Evolutionary conservation across 2,113 vertebrate genomes (phyloP).

Genomic region (Upupa epops): DNA sequence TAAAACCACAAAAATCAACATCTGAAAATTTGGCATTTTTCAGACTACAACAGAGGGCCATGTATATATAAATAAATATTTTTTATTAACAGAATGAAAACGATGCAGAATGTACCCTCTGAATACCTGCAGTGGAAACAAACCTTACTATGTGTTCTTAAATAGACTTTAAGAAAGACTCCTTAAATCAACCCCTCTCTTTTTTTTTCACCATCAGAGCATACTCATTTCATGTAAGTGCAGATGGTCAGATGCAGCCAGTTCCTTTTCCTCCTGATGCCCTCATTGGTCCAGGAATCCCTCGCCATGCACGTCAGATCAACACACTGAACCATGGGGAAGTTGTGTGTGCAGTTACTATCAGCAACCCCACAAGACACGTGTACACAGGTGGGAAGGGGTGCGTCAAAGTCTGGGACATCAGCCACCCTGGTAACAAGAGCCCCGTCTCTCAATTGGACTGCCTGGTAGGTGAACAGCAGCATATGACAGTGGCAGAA

Average conservation of each 20-base stretch:
- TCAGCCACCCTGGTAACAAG: slow-evolving; percentile 85
- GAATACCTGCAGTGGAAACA: neutral
- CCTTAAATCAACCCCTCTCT: neutral
- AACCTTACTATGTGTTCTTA: neutral
- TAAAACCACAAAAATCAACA: no score
- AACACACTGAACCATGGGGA: slow-evolving; percentile 84
- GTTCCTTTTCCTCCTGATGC: slow-evolving; percentile 84
- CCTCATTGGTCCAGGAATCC: slow-evolving; percentile 84
- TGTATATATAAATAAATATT: neutral
- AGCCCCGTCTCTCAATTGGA: slow-evolving; percentile 86
- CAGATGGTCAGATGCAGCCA: slow-evolving; percentile 84
- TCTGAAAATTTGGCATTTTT: no score
- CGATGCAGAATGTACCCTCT: neutral
- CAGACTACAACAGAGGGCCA: no score
- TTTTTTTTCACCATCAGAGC: slow-evolving; percentile 57
- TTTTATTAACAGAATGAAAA: neutral
- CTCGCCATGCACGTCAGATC: slow-evolving; percentile 84
- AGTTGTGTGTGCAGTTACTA: slow-evolving; percentile 84
- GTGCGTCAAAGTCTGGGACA: slow-evolving; percentile 86
- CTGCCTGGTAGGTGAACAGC: slow-evolving; percentile 77
- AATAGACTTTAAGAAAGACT: neutral
- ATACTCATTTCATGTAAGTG: slow-evolving; percentile 82
- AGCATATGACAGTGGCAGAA: neutral
- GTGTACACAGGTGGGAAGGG: slow-evolving; percentile 85
- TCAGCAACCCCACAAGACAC: slow-evolving; percentile 84